Evolutionary conservation across 2,797 vertebrate species (phyloP), one percentile per base, ranked within the genome.

Genomic region (Pelobates cultripes): DNA sequence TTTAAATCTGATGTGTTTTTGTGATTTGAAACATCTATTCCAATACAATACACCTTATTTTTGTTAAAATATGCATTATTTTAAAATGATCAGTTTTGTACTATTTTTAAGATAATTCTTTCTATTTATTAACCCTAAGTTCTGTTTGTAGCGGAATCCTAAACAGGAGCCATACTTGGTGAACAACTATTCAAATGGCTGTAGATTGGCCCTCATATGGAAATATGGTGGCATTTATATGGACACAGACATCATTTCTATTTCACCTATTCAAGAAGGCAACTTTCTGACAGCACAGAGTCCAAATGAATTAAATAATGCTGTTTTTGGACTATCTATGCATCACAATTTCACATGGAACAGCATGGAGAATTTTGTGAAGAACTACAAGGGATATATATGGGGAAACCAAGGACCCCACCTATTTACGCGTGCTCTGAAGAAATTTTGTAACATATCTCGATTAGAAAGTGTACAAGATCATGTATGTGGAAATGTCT

Each of bases 401-500:
- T 80, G 78, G 78, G 78, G 70, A 41, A 13, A 73, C 3, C 78
- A 80, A 69, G 78, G 78, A 7, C 78, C 70, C 3, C 5, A 10
- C 13, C 57, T 80, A 2, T 53, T 80, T 7, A 80, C 43, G 3
- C 57, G 70, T 4, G 43, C 73, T 40, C 28, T 80, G 60, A 73
- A 12, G 42, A 8, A 73, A 8, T 80, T 45, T 13, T 80, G 70
- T 55, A 28, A 4, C 4, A 9, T 73, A 43, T 6, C 70, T 7
- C 12, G 17, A 10, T 94, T 94, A 80, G 70, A 86, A 10, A 87
- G 85, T 55, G 42, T 87, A 0, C 85, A 87, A 15, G 92, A 93
- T 41, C 28, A 53, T 17, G 9, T 55, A 12, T 73, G 92, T 73
- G 83, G 68, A 61, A 91, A 93, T 55, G 84, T 94, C 67, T 92